Percentiles rank a stretch among this genome's conserved stretches.
Evolutionary conservation across 2,888 invertebrate genomes (phyloP).

Genomic region (Aradus depressus): DNA sequence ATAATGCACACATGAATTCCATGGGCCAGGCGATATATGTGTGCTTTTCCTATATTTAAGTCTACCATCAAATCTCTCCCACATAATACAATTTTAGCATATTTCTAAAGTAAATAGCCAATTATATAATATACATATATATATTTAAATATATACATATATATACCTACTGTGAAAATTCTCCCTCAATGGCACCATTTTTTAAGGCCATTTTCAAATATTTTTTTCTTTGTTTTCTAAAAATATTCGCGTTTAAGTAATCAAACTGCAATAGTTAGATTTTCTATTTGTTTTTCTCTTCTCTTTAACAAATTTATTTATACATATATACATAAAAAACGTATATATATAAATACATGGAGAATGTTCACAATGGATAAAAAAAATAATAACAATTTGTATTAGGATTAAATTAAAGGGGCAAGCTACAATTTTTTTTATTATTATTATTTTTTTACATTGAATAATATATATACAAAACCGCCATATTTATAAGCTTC

Average conservation of each 20-base stretch:
- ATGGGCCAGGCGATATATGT: slow-evolving; percentile 29
- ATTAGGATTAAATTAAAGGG: slow-evolving; percentile 4
- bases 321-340: slow-evolving; percentile 5
- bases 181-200: slow-evolving; percentile 15
- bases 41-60: slow-evolving; percentile 12
- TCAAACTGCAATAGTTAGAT: background rate
- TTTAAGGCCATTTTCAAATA: slow-evolving; percentile 7
- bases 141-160: slow-evolving; percentile 1
- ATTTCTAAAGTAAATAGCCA: slow-evolving; percentile 13
- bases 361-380: slow-evolving; percentile 21
- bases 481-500: no score
- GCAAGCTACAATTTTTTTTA: slow-evolving; percentile 1
- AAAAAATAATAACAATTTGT: slow-evolving; percentile 4
- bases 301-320: background rate
- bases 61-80: slow-evolving; percentile 11
- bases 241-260: background rate
- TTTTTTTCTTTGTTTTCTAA: background rate
- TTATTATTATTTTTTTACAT: no score
- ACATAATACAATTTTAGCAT: slow-evolving; percentile 16
- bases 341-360: slow-evolving; percentile 2
- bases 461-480: no score
- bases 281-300: background rate
- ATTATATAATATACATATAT: no score
- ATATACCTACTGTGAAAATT: slow-evolving; percentile 21
- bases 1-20: slow-evolving; percentile 29